Conservation (phyloP, 2,888 invertebrate species). For the Drosophila crucigera region DNA sequence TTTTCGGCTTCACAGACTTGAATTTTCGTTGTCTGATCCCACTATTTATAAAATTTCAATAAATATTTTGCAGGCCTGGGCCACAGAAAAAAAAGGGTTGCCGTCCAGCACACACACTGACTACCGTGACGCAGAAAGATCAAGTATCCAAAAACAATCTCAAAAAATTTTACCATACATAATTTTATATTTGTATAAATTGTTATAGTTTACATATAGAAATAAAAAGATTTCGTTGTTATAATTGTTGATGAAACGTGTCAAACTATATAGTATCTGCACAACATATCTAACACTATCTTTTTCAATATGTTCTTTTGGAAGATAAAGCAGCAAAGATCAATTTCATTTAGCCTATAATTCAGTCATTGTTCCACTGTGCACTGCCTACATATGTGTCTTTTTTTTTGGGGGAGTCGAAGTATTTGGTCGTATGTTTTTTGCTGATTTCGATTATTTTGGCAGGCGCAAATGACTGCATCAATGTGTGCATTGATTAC, state of each 20-base stretch:
- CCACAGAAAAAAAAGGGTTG: slow-evolving; percentile 54
- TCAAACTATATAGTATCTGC: neutral
- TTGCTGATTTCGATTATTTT: slow-evolving; percentile 69
- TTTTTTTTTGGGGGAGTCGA: neutral
- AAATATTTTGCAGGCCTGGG: slow-evolving; percentile 77
- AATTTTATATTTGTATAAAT: neutral
- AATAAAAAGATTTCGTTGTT: neutral
- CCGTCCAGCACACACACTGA: slow-evolving; percentile 2
- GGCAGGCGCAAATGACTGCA: slow-evolving; percentile 68
- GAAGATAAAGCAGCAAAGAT: neutral
- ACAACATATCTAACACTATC: neutral
- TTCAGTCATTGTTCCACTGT: neutral
- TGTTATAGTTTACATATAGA: neutral
- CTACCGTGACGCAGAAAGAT: slow-evolving; percentile 5
- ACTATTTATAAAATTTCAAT: slow-evolving; percentile 85
- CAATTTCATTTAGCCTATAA: neutral
- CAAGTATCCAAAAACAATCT: neutral
- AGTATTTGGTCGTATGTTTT: slow-evolving; percentile 32
- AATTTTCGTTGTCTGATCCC: slow-evolving; percentile 84
- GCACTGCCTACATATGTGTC: slow-evolving; percentile 3
- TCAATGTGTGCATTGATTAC: slow-evolving; percentile 79
- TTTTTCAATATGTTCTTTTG: neutral
- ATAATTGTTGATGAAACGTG: neutral
- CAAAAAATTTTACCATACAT: neutral
- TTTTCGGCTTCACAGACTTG: slow-evolving; percentile 75